Base-by-base conservation (phyloP, 2,113 vertebrate species). In the Corynorhinus townsendii region DNA sequence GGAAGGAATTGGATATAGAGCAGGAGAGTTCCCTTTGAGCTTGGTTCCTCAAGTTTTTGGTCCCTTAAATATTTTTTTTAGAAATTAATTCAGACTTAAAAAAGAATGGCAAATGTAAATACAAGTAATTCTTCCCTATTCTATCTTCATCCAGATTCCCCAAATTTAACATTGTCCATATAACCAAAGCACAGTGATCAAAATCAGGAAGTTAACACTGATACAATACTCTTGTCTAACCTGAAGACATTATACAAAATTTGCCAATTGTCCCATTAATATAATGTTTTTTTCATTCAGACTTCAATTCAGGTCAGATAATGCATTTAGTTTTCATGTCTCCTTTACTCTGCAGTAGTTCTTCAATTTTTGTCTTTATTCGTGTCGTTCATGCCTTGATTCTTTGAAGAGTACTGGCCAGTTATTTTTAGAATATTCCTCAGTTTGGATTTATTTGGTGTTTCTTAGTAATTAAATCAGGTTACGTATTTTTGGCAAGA, bases 121-220 rank as follows among this genome's bases (percentile, higher is more conserved):
- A 81, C 30, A 95, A 84, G 90, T 35, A 93, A 40, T 93, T 80
- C n/a, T 73, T 64, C 4, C 16, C 24, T 49, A 26, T 35, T 5
- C 6, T 89, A 10, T 83, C 19, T 93, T 95, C 22, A 91, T 40
- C n/a, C 14, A 71, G 24, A 64, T 22, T 72, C 43, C 14, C 22
- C 43, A 72, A 75, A 89, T 84, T 94, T 94, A 90, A 94, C 49
- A 38, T 95, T 6, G 89, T 86, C 28, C 14, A 11, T 71, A 79
- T 76, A 79, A 75, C 10, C n/a, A 87, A 3, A 75, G 33, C 49
- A 33, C 40, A 54, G 1, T 54, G 64, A 54, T 76, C 91, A 89
- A 85, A 64, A 69, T 83, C 38, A 87, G 28, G 28, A 89, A 85
- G 43, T 81, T 73, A 49, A 43, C 22, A 75, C 11, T 68, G 40